Evolutionary conservation across 2,113 vertebrate genomes (phyloP).

Genomic region (Sigmodon hispidus): DNA sequence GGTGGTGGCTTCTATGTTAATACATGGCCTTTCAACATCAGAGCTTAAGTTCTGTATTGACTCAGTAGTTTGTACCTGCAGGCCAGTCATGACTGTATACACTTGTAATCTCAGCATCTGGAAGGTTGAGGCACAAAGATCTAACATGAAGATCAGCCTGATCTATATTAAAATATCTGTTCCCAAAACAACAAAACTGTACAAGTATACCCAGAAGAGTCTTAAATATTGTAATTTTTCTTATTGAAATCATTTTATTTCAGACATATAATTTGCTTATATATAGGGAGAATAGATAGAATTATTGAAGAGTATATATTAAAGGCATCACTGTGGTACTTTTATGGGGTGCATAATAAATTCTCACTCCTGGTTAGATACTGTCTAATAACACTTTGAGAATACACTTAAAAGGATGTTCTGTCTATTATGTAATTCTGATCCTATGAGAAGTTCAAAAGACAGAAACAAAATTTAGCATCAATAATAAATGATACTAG

Average conservation of each 20-base stretch:
- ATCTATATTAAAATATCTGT: not conserved
- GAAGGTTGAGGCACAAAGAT: not conserved
- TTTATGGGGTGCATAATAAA: not conserved
- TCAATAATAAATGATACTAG: not conserved
- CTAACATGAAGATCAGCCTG: not conserved
- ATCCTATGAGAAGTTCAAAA: not conserved
- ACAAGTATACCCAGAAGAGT: not conserved
- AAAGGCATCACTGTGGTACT: not conserved
- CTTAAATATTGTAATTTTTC: not conserved
- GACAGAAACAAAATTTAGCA: not conserved
- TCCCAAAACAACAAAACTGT: not conserved
- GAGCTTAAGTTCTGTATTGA: not conserved
- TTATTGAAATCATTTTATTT: not conserved
- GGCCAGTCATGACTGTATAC: accelerated
- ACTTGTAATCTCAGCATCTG: not conserved
- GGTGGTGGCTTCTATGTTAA: not conserved
- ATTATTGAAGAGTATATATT: not conserved
- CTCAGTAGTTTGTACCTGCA: not conserved
- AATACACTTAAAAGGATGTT: not conserved
- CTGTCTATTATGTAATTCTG: not conserved
- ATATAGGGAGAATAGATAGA: not conserved
- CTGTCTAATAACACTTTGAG: not conserved
- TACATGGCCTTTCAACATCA: not conserved
- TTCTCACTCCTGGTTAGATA: not conserved
- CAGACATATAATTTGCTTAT: not conserved